Percentiles rank a stretch among this genome's conserved stretches.
These are phyloP conservation scores for Acanthosepion lycidas DNA, from an alignment of 2,888 invertebrate genomes.

Conservation along the genomic window DNA sequence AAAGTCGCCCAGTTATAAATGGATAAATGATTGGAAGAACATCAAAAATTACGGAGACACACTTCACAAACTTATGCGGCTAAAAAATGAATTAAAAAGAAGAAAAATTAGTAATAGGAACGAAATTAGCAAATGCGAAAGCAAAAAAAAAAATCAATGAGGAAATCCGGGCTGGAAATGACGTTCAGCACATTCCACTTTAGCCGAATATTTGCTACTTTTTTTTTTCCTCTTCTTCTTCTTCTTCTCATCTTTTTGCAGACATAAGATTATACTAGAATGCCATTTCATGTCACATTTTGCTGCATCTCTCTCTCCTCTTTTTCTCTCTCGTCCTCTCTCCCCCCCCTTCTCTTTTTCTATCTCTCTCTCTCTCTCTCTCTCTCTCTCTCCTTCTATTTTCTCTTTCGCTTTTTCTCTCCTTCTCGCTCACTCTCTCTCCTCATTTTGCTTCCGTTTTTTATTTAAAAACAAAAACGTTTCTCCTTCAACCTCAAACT, in stretches of 20 bases:
- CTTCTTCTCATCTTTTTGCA: not conserved
- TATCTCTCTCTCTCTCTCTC: too few relatives aligned
- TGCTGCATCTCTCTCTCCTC: not conserved
- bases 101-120: not conserved
- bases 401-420: not conserved
- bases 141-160: not conserved
- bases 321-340: not conserved
- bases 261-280: not conserved
- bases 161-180: conserved; percentile 9
- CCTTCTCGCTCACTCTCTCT: not conserved
- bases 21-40: not conserved
- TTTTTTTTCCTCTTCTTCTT: too few relatives aligned
- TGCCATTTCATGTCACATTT: not conserved
- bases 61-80: not conserved
- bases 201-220: not conserved
- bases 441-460: not conserved
- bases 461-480: too few relatives aligned
- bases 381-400: not conserved
- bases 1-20: not conserved
- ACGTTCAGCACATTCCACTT: not conserved
- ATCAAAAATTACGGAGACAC: not conserved
- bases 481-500: too few relatives aligned
- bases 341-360: not conserved
- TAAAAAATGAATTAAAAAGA: not conserved
- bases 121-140: not conserved